These are phyloP conservation scores for Lepidurus arcticus DNA, from an alignment of 1,140 invertebrate genomes.

Conservation along the genomic window DNA sequence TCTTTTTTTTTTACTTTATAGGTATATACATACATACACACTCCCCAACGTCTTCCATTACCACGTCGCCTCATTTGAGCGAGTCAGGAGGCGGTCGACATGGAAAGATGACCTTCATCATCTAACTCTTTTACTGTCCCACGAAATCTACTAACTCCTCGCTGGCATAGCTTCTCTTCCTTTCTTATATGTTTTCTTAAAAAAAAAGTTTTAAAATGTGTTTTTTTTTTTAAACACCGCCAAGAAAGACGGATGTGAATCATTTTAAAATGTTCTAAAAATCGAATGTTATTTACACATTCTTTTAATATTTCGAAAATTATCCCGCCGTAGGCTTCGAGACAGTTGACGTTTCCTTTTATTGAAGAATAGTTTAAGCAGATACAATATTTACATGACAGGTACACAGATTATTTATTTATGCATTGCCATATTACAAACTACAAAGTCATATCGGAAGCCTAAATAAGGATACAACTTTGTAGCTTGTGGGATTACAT, in stretches of 20 bases:
- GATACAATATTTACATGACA: no score
- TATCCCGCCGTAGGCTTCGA: background rate
- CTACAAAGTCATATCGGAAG: background rate
- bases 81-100: constrained; percentile 20
- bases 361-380: background rate
- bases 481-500: background rate
- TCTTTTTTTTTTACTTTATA: background rate
- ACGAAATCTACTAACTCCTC: constrained; percentile 3
- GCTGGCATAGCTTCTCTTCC: background rate
- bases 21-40: background rate
- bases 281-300: no score
- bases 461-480: background rate
- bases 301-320: no score
- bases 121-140: constrained; percentile 19
- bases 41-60: constrained; percentile 18
- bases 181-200: no score
- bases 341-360: background rate
- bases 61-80: constrained; percentile 20
- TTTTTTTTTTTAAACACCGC: no score
- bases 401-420: constrained; percentile 5
- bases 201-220: no score
- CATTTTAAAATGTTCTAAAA: no score
- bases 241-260: no score
- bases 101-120: constrained; percentile 21
- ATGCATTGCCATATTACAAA: background rate